These are phyloP conservation scores for Mola mola DNA, from an alignment of 2,113 vertebrate species.

Conservation along the genomic window DNA sequence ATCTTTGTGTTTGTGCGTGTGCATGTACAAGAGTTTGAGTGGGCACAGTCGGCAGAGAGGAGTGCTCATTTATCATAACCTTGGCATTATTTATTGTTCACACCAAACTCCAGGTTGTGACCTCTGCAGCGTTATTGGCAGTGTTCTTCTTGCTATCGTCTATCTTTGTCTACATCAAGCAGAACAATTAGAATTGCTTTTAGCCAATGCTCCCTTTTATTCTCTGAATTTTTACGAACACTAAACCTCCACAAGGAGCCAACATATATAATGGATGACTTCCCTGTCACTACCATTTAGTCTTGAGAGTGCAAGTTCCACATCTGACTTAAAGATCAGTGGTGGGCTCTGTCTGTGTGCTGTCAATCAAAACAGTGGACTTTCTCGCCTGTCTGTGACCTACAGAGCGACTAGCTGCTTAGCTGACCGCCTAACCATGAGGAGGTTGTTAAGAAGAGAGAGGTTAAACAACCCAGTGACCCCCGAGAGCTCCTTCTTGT, in stretches of 20 bases:
- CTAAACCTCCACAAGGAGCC: conserved; percentile 59
- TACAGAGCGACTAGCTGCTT: conserved; percentile 38
- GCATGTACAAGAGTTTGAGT: not conserved
- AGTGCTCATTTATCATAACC: conserved; percentile 46
- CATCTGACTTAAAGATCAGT: conserved; percentile 73
- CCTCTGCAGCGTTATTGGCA: conserved; percentile 44
- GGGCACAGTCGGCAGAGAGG: conserved; percentile 7
- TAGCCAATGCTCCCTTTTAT: conserved; percentile 56
- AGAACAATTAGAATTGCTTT: conserved; percentile 68
- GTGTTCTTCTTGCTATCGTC: conserved; percentile 32
- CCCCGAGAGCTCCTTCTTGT: conserved; percentile 6
- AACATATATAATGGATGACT: conserved; percentile 76
- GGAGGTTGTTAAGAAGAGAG: conserved; percentile 37
- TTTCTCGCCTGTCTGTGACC: conserved; percentile 33
- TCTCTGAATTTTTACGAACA: conserved; percentile 52
- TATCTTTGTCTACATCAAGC: conserved; percentile 61
- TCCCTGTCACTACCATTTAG: conserved; percentile 71
- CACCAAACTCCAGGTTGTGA: conserved; percentile 42
- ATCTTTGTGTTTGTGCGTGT: conserved; percentile 15
- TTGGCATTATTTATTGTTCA: conserved; percentile 52
- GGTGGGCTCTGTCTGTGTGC: conserved; percentile 58
- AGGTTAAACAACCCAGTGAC: conserved; percentile 26
- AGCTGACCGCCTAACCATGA: conserved; percentile 47
- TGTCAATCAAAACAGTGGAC: conserved; percentile 69
- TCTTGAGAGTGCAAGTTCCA: conserved; percentile 64